These are phyloP conservation scores for Bryconaethiops microstoma DNA, from an alignment of 2,797 vertebrate genomes.

Conservation along the genomic window DNA sequence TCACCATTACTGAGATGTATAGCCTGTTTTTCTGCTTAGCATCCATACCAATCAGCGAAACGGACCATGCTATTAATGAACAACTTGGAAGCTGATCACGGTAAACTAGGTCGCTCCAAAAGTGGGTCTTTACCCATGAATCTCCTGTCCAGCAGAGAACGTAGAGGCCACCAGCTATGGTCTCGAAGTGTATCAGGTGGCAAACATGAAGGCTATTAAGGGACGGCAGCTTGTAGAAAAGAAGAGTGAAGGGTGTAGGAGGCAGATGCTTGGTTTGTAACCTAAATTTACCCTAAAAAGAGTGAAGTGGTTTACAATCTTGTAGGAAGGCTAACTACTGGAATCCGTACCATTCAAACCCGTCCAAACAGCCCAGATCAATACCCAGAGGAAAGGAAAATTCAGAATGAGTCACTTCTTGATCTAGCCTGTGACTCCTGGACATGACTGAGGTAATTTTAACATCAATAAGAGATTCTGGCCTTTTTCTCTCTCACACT, in stretches of 20 bases:
- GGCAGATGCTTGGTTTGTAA: background rate
- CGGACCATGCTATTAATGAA: background rate
- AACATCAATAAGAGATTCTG: too few relatives aligned
- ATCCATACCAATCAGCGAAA: background rate
- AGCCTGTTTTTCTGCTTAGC: background rate
- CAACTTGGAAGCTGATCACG: background rate
- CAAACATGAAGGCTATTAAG: conserved; percentile 5
- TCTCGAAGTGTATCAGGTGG: background rate
- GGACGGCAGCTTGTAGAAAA: background rate
- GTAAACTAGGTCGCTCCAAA: background rate
- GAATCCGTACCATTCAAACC: background rate
- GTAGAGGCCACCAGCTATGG: background rate
- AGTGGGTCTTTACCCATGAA: background rate
- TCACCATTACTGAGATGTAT: background rate
- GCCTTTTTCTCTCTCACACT: too few relatives aligned
- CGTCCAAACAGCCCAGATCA: background rate
- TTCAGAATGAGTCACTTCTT: too few relatives aligned
- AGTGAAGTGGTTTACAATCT: background rate
- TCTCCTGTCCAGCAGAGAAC: background rate
- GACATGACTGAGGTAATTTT: too few relatives aligned
- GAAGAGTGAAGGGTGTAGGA: background rate
- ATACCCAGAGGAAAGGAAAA: too few relatives aligned
- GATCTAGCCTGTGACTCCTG: too few relatives aligned
- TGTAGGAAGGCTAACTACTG: background rate
- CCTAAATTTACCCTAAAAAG: background rate